Evolutionary conservation across 2,113 vertebrate genomes (phyloP).

Genomic region (Leuciscus idus): DNA sequence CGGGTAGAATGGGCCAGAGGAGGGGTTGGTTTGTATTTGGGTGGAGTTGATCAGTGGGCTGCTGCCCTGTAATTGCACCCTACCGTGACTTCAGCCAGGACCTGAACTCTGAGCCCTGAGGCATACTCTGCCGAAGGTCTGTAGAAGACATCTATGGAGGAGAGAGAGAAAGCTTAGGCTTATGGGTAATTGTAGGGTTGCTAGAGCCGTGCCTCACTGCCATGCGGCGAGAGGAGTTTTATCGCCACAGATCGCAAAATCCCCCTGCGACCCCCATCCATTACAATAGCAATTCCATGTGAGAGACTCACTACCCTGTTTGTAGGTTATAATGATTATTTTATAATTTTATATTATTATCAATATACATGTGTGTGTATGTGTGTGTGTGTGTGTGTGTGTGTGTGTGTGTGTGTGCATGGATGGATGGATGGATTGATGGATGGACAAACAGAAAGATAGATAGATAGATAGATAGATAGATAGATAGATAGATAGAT

Average conservation of each 20-base stretch:
- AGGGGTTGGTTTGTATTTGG: conserved; percentile 59
- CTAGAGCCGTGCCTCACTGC: not conserved
- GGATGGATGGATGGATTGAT: not conserved
- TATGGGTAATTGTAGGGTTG: conserved; percentile 14
- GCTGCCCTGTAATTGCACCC: conserved; percentile 71
- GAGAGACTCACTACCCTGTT: not conserved
- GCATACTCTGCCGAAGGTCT: conserved; percentile 15
- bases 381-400: no score
- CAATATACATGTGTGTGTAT: no score
- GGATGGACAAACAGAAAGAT: not conserved
- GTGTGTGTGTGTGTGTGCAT: no score
- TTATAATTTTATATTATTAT: not conserved
- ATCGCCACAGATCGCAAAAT: not conserved
- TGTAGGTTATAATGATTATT: not conserved
- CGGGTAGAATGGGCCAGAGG: conserved; percentile 21
- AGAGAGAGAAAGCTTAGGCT: not conserved
- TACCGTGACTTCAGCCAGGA: conserved; percentile 24
- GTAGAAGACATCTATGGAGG: conserved; percentile 6
- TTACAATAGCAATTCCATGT: not conserved
- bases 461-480: no score
- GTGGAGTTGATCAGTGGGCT: conserved; percentile 60
- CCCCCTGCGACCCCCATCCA: not conserved
- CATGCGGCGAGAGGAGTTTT: conserved; percentile 24
- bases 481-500: no score
- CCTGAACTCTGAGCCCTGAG: conserved; percentile 12